Evolutionary conservation across 1,140 invertebrate genomes (phyloP).

Genomic region (Bombus turneri): DNA sequence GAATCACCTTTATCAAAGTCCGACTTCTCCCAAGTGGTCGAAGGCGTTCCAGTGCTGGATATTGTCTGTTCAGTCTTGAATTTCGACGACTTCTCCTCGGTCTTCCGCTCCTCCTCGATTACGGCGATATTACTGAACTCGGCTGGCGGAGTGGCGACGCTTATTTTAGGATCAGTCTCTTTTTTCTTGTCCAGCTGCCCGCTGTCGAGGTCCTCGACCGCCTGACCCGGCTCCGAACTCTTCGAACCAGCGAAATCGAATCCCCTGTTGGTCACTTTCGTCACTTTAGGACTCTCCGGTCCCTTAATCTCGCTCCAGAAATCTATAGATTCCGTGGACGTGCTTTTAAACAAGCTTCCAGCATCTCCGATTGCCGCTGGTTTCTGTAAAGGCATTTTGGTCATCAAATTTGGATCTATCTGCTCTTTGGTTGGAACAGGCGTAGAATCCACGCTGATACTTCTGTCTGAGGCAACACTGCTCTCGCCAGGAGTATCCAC

Average conservation of each 20-base stretch:
- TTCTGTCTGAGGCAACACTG: background rate
- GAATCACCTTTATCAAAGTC: background rate
- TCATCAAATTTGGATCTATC: background rate
- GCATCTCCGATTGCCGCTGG: background rate
- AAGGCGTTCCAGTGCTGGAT: background rate
- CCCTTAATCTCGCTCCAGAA: conserved; percentile 80
- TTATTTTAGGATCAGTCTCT: conserved; percentile 52
- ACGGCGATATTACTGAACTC: conserved; percentile 10
- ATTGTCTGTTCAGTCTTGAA: background rate
- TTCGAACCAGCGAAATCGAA: background rate
- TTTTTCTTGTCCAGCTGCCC: conserved; percentile 50
- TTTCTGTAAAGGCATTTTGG: conserved; percentile 31
- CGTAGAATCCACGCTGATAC: background rate
- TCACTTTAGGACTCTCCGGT: conserved; percentile 27
- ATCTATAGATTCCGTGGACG: conserved; percentile 71
- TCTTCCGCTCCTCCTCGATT: conserved; percentile 3
- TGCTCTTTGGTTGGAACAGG: background rate
- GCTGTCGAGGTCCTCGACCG: conserved; percentile 13
- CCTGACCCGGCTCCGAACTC: conserved; percentile 4
- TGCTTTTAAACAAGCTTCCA: conserved; percentile 45
- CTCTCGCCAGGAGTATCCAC: background rate
- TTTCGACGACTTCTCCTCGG: background rate
- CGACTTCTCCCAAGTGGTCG: background rate
- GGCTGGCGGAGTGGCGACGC: background rate
- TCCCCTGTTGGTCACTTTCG: background rate